Conservation (phyloP, 2,888 invertebrate genomes). For the Sarcophaga subvicina region DNA sequence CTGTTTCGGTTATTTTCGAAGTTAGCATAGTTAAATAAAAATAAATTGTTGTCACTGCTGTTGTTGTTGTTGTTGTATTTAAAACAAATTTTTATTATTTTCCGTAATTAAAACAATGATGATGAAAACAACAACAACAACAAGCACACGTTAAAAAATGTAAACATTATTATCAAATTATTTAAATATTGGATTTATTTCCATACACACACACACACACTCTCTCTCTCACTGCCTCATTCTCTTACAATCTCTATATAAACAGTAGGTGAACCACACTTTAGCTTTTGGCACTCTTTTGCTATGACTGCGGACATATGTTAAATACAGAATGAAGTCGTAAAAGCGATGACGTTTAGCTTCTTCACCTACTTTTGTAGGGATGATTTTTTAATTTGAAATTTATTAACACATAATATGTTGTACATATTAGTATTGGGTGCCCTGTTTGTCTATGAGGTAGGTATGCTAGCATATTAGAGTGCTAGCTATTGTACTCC, state of each 20-base stretch:
- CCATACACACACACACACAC: background rate
- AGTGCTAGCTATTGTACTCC: too few species aligned
- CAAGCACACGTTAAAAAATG: background rate
- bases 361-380: too few species aligned
- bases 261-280: background rate
- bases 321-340: background rate
- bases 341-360: background rate
- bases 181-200: background rate
- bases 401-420: too few species aligned
- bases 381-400: too few species aligned
- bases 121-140: conserved; percentile 13
- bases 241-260: background rate
- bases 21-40: conserved; percentile 45
- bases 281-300: background rate
- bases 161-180: conserved; percentile 48
- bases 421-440: too few species aligned
- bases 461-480: too few species aligned
- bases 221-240: too few species aligned
- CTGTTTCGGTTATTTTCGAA: conserved; percentile 52
- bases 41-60: background rate
- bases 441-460: too few species aligned
- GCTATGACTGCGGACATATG: too few species aligned
- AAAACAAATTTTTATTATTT: conserved; percentile 30
- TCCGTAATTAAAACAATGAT: conserved; percentile 37
- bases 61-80: conserved; percentile 11